Evolutionary conservation across 2,888 invertebrate genomes (phyloP), one percentile per base, ranked within the genome.

Genomic region (Lochmaea crataegi): DNA sequence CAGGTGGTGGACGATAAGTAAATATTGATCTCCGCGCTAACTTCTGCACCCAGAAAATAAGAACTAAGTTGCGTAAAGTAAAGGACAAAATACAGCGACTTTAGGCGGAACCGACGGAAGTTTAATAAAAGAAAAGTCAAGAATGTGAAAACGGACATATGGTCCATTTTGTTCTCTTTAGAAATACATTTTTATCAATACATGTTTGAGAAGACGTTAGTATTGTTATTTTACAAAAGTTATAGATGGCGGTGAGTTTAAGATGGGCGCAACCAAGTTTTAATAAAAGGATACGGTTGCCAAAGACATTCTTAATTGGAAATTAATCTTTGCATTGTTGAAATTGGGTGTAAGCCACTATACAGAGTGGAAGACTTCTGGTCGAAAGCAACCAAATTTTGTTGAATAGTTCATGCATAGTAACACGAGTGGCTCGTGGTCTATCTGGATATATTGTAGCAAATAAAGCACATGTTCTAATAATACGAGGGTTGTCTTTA

Each of bases 131-230:
- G 63, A 56, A 72, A 63, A 67, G 72, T 56, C 63, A 26, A 63
- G 14, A 48, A 48, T 14, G n/a, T n/a, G 48, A 48, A 42, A 73
- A 75, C 70, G 41, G 70, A 71, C 75, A 73, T 70, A 70, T 32
- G 32, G 32, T 32, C 5, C 7, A 32, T 32, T 32, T 32, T 71
- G 73, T 61, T 57, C 65, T 38, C 68, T 75, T 26, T 68, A 67
- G 73, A 71, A 67, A 68, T 73, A 68, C 53, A 73, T 57, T 58
- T 63, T 69, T 68, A 75, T 75, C 45, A 75, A 70, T 65, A 65
- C 42, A 64, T 73, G 75, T 73, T 75, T 73, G 71, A 64, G 73
- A 73, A 73, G 71, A 73, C 75, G 75, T 75, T 75, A 75, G 73
- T 60, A 71, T 75, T 71, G 73, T 75, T 56, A 58, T 14, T 58